Conservation (phyloP, 1,140 invertebrate species). For the Psilanteris sp. region DNA sequence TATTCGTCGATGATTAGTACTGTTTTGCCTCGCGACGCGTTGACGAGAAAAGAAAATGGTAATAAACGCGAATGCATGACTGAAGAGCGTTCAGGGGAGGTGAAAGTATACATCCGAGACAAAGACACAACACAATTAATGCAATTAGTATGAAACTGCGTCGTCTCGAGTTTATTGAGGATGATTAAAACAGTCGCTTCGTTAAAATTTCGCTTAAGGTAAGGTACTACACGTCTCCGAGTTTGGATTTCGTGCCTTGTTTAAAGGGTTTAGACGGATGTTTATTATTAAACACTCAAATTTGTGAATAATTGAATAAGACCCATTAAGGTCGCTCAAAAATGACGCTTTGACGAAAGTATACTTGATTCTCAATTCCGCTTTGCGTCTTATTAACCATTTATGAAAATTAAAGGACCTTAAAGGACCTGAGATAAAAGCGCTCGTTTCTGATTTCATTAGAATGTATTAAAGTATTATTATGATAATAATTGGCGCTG, state of each 20-base stretch:
- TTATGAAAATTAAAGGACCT: slow-evolving; percentile 13
- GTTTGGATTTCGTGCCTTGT: slow-evolving; percentile 39
- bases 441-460: neutral
- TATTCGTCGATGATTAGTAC: slow-evolving; percentile 5
- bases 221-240: slow-evolving; percentile 27
- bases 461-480: neutral
- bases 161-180: slow-evolving; percentile 52
- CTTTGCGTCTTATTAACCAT: slow-evolving; percentile 1
- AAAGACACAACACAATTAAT: slow-evolving; percentile 53
- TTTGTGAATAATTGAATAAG: slow-evolving; percentile 39
- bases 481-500: neutral
- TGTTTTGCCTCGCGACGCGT: slow-evolving; percentile 3
- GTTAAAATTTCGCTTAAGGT: slow-evolving; percentile 57
- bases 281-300: slow-evolving; percentile 33
- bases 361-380: neutral
- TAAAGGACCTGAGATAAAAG: no score
- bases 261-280: slow-evolving; percentile 34
- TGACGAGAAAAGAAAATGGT: slow-evolving; percentile 17
- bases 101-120: slow-evolving; percentile 26
- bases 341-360: slow-evolving; percentile 10
- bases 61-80: slow-evolving; percentile 16
- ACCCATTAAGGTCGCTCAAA: slow-evolving; percentile 23
- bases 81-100: slow-evolving; percentile 10
- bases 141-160: slow-evolving; percentile 51
- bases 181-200: slow-evolving; percentile 56